Evolutionary conservation across 2,113 vertebrate genomes (phyloP).

Genomic region (Pavo muticus): DNA sequence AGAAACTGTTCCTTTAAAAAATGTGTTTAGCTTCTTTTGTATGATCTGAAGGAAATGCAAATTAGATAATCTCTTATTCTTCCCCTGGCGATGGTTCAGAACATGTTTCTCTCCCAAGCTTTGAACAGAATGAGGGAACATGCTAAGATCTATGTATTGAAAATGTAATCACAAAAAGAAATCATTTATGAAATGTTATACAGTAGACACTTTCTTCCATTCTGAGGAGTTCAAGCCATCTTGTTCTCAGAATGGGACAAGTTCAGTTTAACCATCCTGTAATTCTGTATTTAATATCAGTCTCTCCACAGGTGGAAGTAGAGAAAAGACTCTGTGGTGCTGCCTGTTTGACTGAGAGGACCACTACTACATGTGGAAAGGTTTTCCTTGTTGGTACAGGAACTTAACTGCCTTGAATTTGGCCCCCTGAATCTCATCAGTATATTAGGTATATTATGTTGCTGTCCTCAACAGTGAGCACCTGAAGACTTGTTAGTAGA

Average conservation of each 20-base stretch:
- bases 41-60: not conserved
- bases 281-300: not conserved
- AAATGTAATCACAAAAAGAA: not conserved
- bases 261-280: not conserved
- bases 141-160: not conserved
- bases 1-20: not conserved
- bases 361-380: not conserved
- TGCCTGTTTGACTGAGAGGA: not conserved
- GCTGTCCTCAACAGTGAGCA: not conserved
- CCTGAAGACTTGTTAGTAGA: not conserved
- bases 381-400: not conserved
- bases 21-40: not conserved
- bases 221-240: not conserved
- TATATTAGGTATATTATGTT: not conserved
- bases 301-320: not conserved
- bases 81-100: not conserved
- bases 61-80: not conserved
- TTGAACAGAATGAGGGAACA: not conserved
- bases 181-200: not conserved
- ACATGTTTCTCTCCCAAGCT: not conserved
- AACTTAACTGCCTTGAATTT: not conserved
- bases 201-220: not conserved
- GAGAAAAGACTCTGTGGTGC: not conserved
- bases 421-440: rapidly evolving
- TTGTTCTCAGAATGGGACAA: not conserved